Evolutionary conservation across 2,113 vertebrate genomes (phyloP), one percentile per base, ranked within the genome.

Genomic region (Genyomyrus donnyi): DNA sequence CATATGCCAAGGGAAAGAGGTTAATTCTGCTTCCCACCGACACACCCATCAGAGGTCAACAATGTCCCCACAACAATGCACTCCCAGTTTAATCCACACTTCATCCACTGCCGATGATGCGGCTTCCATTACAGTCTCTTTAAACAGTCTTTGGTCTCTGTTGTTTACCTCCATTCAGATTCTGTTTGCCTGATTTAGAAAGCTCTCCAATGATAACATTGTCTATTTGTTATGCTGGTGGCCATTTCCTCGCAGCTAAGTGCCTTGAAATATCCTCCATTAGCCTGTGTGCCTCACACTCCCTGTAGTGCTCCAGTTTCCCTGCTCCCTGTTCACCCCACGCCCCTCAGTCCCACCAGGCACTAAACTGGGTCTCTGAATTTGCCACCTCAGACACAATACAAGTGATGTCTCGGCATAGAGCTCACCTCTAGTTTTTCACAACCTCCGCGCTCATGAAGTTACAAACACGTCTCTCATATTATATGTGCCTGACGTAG

Each of bases 251-350:
- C 35, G 74, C 74, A 19, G 74, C 74, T 80, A 80, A 35, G 74
- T 80, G 74, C 35, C 74, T 80, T 80, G 74, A 80, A 80, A 42
- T 80, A 80, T 80, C 74, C 31, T 80, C 74, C 74, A 80, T 80
- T 80, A 80, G 74, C 31, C 74, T 17, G 35, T 42, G 74, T 80
- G 74, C 31, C 74, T 80, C 74, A 42, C 35, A 80, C 6, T 42
- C 74, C 35, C 74, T 42, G 74, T 80, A 80, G 35, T 80, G 74
- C 35, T 80, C 74, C 66, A 74, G 66, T 74, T 74, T 74, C 56
- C 56, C 66, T 74, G 27, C 31, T 74, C 27, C 31, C 66, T 31
- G 5, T 74, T 11, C 66, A 74, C 56, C 27, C 62, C 10, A 70
- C 27, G 62, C 62, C 74, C 74, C 74, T 80, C 74, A 42, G 31